These are phyloP conservation scores for Benitochromis conjunctus DNA, from an alignment of 2,113 vertebrate genomes.

Conservation along the genomic window DNA sequence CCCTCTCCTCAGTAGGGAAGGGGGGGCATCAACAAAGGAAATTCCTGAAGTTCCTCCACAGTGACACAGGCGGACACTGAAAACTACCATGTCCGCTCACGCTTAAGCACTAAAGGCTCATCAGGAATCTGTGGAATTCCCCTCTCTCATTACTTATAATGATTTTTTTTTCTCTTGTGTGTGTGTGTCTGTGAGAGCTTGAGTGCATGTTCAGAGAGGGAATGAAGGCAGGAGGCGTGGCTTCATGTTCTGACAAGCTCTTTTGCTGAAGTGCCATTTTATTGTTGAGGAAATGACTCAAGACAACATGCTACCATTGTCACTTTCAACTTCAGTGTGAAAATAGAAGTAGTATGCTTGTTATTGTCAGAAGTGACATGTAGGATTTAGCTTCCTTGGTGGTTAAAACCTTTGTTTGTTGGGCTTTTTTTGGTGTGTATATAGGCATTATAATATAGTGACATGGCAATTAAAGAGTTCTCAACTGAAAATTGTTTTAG, in stretches of 20 bases:
- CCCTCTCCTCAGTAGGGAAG: neutral
- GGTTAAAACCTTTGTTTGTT: neutral
- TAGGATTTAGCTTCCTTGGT: neutral
- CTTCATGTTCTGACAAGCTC: conserved; percentile 35
- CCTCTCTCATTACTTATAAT: conserved; percentile 3
- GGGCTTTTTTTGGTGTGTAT: neutral
- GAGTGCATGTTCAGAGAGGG: neutral
- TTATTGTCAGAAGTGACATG: neutral
- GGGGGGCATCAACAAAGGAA: conserved; percentile 64
- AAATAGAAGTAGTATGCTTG: no score
- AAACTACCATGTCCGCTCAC: conserved; percentile 52
- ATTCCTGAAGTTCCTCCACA: conserved; percentile 72
- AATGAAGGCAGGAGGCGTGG: neutral
- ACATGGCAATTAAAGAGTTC: no score
- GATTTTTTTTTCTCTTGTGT: neutral
- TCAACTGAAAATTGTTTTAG: no score
- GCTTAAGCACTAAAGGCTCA: conserved; percentile 31
- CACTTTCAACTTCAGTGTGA: neutral
- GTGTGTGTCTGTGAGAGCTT: neutral
- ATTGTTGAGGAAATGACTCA: neutral
- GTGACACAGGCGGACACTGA: conserved; percentile 54
- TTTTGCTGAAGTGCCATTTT: neutral
- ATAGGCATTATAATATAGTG: neutral
- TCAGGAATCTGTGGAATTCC: conserved; percentile 48
- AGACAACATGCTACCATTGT: neutral